Evolutionary conservation across 64 coral and sea anemone genomes (phyloP), one percentile per base, ranked within the genome.

Genomic region (Montipora cactus): DNA sequence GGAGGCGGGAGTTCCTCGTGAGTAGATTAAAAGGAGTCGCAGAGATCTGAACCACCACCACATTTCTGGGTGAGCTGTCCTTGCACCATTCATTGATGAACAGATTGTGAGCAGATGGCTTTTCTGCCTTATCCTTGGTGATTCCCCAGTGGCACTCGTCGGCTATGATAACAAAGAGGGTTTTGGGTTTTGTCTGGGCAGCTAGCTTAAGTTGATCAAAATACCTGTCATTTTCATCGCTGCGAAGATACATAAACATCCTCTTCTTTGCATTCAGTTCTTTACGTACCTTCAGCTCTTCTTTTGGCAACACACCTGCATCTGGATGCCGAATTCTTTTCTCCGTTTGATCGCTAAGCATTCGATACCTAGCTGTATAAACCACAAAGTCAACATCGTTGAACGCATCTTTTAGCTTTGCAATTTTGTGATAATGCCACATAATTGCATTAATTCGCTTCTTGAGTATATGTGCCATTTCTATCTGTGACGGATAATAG

Each of bases 131-230:
- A 8, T 87, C 92, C 46, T 67, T 89, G 20, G 92, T 77, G 19
- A 94, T 94, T 89, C 92, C 92, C 92, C 92, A 94, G 44, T 94
- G 92, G 67, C 92, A 94, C 51, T 94, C 92, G 68, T 94, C 92
- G 1, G 92, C 92, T 61, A 94, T 44, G 28, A 94, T 89, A 67
- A 94, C 67, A 21, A 94, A 94, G 3, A 94, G 47, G 0, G 92
- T 94, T 12, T 37, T 55, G 28, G 92, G 87, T 37, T 68, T 89
- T 89, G 49, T 52, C 12, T 89, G 49, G 50, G 89, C 87, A 44
- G 74, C 55, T 37, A 80, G 18, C 71, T 67, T 75, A 6, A 94
- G 79, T 12, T 94, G 59, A n/a, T 89, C 18, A 47, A 89, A 79
- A 8, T 94, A 76, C 49, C 15, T 89, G 5, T 88, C 53, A 6